Conservation (phyloP, 37 sponge, comb jelly and placozoan genomes). For the Bolinopsis microptera region DNA sequence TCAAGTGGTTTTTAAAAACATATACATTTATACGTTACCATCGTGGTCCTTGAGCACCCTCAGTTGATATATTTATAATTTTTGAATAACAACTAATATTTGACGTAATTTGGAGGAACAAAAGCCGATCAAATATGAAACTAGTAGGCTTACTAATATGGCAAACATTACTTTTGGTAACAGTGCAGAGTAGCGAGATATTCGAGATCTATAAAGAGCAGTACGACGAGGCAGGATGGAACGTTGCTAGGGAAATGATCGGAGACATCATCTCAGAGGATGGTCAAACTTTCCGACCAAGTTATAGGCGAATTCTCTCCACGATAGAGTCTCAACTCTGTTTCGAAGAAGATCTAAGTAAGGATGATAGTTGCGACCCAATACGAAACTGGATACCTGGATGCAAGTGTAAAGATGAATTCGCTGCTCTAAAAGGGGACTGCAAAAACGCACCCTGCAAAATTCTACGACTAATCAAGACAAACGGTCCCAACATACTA, state of each 20-base stretch:
- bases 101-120: no score
- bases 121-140: no score
- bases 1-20: no score
- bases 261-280: background rate
- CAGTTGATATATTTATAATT: no score
- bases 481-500: background rate
- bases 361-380: background rate
- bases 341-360: background rate
- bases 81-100: no score
- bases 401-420: background rate
- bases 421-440: background rate
- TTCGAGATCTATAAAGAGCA: background rate
- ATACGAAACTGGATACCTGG: background rate
- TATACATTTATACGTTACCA: no score
- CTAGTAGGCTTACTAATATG: no score
- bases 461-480: background rate
- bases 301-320: background rate
- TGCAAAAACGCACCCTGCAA: background rate
- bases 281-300: background rate
- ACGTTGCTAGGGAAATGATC: background rate
- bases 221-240: background rate
- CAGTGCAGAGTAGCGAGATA: background rate
- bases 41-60: no score
- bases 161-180: background rate
- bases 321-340: background rate